Evolutionary conservation across 2,113 vertebrate species (phyloP).

Genomic region (Zeus faber): DNA sequence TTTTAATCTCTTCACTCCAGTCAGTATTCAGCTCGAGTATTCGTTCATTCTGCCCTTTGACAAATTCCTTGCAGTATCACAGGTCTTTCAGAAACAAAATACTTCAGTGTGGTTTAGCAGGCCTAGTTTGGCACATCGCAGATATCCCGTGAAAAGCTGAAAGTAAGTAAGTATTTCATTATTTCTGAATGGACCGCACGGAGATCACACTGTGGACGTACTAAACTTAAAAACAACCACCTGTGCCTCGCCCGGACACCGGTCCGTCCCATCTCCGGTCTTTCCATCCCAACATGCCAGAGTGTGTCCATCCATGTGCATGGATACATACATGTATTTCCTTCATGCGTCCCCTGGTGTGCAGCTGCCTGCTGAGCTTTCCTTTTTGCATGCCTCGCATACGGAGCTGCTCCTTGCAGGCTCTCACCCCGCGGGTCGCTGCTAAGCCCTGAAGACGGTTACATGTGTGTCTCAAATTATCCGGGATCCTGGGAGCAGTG

Average conservation of each 20-base stretch:
- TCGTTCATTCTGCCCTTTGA: no score
- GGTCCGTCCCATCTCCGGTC: background rate
- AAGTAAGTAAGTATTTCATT: no score
- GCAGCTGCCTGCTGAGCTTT: conserved; percentile 65
- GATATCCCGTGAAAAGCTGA: no score
- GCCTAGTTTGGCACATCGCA: no score
- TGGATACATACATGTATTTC: conserved; percentile 38
- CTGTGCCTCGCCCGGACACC: no score
- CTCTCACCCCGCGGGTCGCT: conserved; percentile 40
- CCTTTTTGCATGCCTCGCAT: conserved; percentile 44
- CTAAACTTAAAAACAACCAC: no score
- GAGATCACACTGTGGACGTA: no score
- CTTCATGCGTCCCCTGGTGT: conserved; percentile 49
- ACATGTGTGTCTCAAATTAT: conserved; percentile 66
- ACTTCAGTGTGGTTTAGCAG: no score
- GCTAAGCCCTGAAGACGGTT: conserved; percentile 38
- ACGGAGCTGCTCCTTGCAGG: conserved; percentile 33
- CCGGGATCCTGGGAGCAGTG: conserved; percentile 42
- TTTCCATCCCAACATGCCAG: background rate
- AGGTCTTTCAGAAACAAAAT: no score
- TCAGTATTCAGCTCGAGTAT: no score
- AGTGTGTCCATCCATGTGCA: background rate
- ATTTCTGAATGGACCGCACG: no score
- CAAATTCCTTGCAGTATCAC: no score
- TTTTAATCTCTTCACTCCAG: background rate